Evolutionary conservation across 2,113 vertebrate genomes (phyloP), one percentile per base, ranked within the genome.

Genomic region (Grammomys surdaster): DNA sequence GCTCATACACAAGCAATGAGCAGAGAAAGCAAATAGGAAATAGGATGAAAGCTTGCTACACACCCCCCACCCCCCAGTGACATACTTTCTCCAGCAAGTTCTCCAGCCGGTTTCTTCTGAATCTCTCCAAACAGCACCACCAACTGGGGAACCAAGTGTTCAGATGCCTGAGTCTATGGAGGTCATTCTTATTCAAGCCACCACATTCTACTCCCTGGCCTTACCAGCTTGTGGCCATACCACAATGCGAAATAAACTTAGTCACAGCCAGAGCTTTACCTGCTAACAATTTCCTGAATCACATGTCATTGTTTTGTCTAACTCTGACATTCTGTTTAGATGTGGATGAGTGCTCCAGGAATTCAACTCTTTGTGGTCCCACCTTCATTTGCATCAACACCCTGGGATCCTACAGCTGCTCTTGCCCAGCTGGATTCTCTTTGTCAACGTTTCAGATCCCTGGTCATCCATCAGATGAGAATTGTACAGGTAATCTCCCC

Each of bases 331-430:
- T 96, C 70, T 58, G 1, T n/a, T 67, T 88, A 96, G 97, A 96
- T 92, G 76, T 96, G 31, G 93, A 96, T 1, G 96, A 97, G 48
- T 97, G 95, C 51, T 87, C 88, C 84, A 85, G 77, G 40, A 95
- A 91, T 43, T 60, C 26, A 0, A 51, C 78, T 28, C 80, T 90
- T 7, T 97, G 97, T 51, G 94, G 76, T 43, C 63, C 75, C 7
- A 63, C 3, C 20, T 84, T 94, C 1, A 4, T 88, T 54, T 97
- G 96, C n/a, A 56, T 8, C 69, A 97, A 96, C 58, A 24, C 11
- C 31, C 36, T 3, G 0, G 97, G 97, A 51, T 26, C 14, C 12
- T 97, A 95, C 40, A 26, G 0, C 28, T 97, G 97, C 22, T 84
- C 43, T 28, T 97, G 96, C 43, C 72, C 93, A 19, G 36, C 92